Base-by-base conservation (phyloP, 1,140 invertebrate species). In the Pseudomyrmex dendroicus region DNA sequence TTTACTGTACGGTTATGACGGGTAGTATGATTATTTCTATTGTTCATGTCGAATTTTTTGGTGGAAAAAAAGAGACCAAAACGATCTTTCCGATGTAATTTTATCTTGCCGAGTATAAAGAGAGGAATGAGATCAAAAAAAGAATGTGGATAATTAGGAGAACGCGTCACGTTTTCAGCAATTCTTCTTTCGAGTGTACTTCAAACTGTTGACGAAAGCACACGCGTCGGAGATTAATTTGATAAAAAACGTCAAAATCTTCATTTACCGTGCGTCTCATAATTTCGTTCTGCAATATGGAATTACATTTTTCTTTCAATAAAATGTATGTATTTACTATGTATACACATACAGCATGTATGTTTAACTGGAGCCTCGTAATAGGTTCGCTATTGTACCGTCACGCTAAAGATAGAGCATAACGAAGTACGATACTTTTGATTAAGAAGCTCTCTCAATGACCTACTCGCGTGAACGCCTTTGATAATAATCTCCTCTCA, bases 401-500 rank as follows among this genome's bases (percentile, higher is more conserved):
- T 20, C 44, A 46, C 25, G 13, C 46, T 15, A 7, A 35, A 35
- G 13, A 59, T 7, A 9, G 59, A 2, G 3, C n/a, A 62, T 0
- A 52, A n/a, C 35, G 9, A 15, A 80, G 22, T 70, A 50, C 17
- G 44, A 70, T 64, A 70, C 20, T 57, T 78, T 78, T 78, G 56
- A 70, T 59, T 56, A 48, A 9, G 20, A 10, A 48, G 22, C 20
- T 72, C 22, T 70, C 76, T 70, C 76, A 59, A 80, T 48, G 44
- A 80, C 59, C 15, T 59, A 48, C 61, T 72, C 66, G 66, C 66
- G 66, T 72, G 66, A 72, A 77, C 48, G 35, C 62, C 59, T 4
- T 50, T 35, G 64, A 80, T 78, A 59, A 59, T 2, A 50, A 59
- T 48, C 9, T 25, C 8, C 4, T 17, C 13, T 57, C 4, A 20